Base-by-base conservation (phyloP, 2,797 vertebrate genomes). In the Rhinophrynus dorsalis region DNA sequence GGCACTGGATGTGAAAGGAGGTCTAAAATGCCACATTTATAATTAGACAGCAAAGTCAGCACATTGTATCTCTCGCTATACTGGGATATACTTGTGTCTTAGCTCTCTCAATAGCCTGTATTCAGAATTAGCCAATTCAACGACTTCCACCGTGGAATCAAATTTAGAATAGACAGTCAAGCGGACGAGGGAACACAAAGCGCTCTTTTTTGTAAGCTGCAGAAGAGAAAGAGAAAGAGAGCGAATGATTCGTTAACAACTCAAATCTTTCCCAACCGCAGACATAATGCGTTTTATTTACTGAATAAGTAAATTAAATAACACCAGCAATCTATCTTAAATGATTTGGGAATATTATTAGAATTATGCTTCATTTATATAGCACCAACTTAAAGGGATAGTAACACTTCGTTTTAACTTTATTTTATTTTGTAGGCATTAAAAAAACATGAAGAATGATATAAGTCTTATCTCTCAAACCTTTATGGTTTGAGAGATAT, bases 31-130 rank as follows among this genome's bases (percentile, higher is more conserved):
- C 93, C 94, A 98, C 94, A 95, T 95, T 92, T 99, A 99, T 97
- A 94, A 98, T 98, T 99, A 98, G 97, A 95, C 92, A 96, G 95
- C 88, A 90, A 90, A 95, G 95, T 98, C 96, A 99, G 97, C 97
- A 98, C 94, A 96, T 95, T 93, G 91, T 94, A 90, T 90, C 87
- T 90, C 86, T 86, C 84, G 91, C 94, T 94, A 90, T 91, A 92
- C 93, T 91, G 90, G 92, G 93, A 90, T 92, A 83, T 89, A 86
- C 86, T 82, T 86, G 88, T 87, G 85, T 90, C 90, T 89, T 86
- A 85, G 79, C 80, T 77, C 81, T 79, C 84, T 93, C 89, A 88
- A 80, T 85, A 82, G 83, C 83, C 86, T 84, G 86, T 83, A 86
- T 88, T 90, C 82, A 91, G 82, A 85, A 89, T 79, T 87, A 83